Evolutionary conservation across 2,888 invertebrate species (phyloP).

Genomic region (Coleophora deauratella): DNA sequence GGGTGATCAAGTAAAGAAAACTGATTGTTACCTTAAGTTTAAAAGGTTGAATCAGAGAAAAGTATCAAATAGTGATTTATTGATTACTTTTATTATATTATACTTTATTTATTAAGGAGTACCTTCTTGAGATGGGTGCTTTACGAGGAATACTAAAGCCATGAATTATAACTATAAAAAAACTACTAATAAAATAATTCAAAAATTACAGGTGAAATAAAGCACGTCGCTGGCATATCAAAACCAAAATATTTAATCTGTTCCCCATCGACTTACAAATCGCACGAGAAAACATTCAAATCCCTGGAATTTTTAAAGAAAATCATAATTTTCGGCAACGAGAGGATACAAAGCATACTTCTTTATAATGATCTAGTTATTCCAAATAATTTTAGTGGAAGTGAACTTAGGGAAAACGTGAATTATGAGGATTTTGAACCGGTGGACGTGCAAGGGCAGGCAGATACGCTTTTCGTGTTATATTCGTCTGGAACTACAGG

Average conservation of each 20-base stretch:
- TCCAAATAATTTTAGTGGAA: conserved; percentile 5
- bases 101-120: too few relatives aligned
- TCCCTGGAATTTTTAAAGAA: conserved; percentile 26
- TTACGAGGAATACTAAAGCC: not conserved
- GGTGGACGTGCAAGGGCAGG: conserved; percentile 35
- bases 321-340: conserved; percentile 38
- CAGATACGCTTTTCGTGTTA: conserved; percentile 37
- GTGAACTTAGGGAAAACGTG: conserved; percentile 19
- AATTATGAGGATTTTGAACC: conserved; percentile 33
- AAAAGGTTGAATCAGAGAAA: too few relatives aligned
- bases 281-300: conserved; percentile 27
- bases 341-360: conserved; percentile 22
- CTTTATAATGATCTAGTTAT: conserved; percentile 33
- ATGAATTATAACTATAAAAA: not conserved
- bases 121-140: not conserved
- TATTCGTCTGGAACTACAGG: conserved; percentile 63
- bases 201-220: conserved; percentile 47
- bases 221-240: conserved; percentile 38
- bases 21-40: too few relatives aligned
- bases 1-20: too few relatives aligned
- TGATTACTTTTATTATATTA: too few relatives aligned
- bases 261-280: conserved; percentile 36
- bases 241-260: conserved; percentile 45
- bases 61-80: too few relatives aligned
- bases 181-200: too few relatives aligned